Base-by-base conservation (phyloP, 2,113 vertebrate genomes). In the Lophochroa leadbeateri region DNA sequence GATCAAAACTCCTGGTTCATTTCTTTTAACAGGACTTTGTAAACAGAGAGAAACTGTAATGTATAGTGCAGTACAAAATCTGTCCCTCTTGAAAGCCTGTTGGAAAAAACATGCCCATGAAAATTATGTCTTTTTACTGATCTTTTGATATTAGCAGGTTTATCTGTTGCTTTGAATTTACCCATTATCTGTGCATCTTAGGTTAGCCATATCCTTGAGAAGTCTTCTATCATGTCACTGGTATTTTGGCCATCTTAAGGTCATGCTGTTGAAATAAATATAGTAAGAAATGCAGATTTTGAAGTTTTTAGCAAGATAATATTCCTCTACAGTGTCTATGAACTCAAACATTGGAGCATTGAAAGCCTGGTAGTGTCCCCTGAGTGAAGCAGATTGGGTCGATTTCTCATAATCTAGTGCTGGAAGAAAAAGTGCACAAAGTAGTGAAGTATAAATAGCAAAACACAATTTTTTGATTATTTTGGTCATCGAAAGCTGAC, bases 401-500 rank as follows among this genome's bases (percentile, higher is more conserved):
- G 0, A 94, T 95, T 86, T 89, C 55, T 82, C 57, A 55, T 91
- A 64, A 89, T 81, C 64, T 28, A 44, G 33, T 16, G 2, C 67
- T 78, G 68, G 75, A 74, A 31, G 71, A 29, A 69, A 68, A 86
- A 75, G 52, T 65, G 39, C 55, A 55, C 28, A 33, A 78, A 93
- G 25, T 52, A 67, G 60, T 74, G 50, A 85, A 87, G 55, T 92
- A 90, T 88, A 93, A 96, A 88, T 83, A 96, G 79, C 53, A 96
- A 85, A 86, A 72, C 47, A 24, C 55, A 44, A 85, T 91, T 96
- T 94, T 46, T 15, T 46, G 80, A 92, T 92, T 90, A 83, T 90
- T 92, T 79, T 94, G 64, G 55, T 92, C 82, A 71, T 50, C 88
- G 85, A 95, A 90, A 96, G 71, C 82, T 94, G 90, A 88, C 71